Conservation (phyloP, 2,888 invertebrate genomes). For the Eueremaeus valkanovi region DNA sequence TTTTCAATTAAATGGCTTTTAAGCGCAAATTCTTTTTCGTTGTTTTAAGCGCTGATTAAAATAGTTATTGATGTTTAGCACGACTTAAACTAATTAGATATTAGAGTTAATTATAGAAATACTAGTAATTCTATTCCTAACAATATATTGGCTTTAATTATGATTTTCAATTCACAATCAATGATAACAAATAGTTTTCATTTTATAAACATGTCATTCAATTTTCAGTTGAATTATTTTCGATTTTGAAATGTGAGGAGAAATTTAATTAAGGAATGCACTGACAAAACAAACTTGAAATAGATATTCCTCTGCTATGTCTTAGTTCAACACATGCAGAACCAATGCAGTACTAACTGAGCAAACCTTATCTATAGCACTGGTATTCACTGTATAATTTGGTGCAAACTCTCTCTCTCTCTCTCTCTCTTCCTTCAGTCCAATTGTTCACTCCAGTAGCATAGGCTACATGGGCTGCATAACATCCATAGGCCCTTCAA, state of each 20-base stretch:
- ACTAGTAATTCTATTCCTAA: background rate
- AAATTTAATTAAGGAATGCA: slow-evolving; percentile 22
- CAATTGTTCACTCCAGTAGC: background rate
- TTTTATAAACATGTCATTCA: slow-evolving; percentile 26
- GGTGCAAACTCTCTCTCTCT: background rate
- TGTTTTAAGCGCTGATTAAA: background rate
- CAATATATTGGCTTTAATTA: slow-evolving; percentile 19
- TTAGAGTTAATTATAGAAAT: slow-evolving; percentile 6
- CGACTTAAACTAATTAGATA: background rate
- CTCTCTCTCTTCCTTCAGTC: background rate
- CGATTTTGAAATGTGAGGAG: slow-evolving; percentile 8
- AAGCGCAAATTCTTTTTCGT: background rate
- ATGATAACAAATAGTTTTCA: slow-evolving; percentile 34
- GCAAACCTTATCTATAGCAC: background rate
- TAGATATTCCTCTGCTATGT: slow-evolving; percentile 24
- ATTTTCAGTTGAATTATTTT: slow-evolving; percentile 24
- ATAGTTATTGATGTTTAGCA: background rate
- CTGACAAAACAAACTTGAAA: slow-evolving; percentile 33
- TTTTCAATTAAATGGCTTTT: background rate
- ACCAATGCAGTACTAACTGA: slow-evolving; percentile 2
- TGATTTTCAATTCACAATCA: slow-evolving; percentile 1
- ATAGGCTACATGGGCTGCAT: no score
- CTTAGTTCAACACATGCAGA: slow-evolving; percentile 5
- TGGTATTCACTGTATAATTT: slow-evolving; percentile 16
- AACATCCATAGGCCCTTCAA: no score